Base-by-base conservation (phyloP, 2,797 vertebrate species). In the Hemibagrus guttatus region DNA sequence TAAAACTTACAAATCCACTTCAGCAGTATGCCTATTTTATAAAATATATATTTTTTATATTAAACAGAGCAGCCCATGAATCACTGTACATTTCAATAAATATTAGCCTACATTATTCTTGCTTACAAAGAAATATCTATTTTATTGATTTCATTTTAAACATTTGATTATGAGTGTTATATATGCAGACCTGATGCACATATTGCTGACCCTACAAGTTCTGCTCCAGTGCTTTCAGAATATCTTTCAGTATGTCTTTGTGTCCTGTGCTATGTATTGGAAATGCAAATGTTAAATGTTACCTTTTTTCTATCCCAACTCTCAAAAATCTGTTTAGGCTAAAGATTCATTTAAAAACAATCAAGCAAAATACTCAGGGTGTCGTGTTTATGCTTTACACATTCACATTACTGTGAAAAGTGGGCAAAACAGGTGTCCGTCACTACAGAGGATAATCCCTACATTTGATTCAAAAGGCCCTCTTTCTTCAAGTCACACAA, bases 401-500 rank as follows among this genome's bases (percentile, higher is more conserved):
- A 16, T 75, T 28, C 17, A 35, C 52, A 58, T 8, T 58, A n/a
- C n/a, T n/a, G n/a, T n/a, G n/a, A 75, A 64, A 52, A 58, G 66
- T n/a, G 39, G 49, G 85, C 71, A 88, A 58, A 68, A 87, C 80
- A 79, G 42, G 42, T 46, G 66, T 86, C 72, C 59, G 66, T 74
- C 69, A 52, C 84, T 79, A 76, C 64, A 66, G 82, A 86, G 71
- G 80, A 61, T 87, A 75, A 63, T 52, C 31, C 68, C 54, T 78
- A 23, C 28, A 9, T 78, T 84, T 72, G 56, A 64, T 69, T 54
- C 46, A 39, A 83, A 56, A 8, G 11, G 52, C 59, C 31, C 23
- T 71, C 28, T 59, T 85, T 42, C 83, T 85, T 42, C 80, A 84
- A 87, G 84, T 68, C 83, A 81, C 49, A 72, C 66, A 86, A 84